Base-by-base conservation (phyloP, 2,888 invertebrate species). In the Erebia palarica region DNA sequence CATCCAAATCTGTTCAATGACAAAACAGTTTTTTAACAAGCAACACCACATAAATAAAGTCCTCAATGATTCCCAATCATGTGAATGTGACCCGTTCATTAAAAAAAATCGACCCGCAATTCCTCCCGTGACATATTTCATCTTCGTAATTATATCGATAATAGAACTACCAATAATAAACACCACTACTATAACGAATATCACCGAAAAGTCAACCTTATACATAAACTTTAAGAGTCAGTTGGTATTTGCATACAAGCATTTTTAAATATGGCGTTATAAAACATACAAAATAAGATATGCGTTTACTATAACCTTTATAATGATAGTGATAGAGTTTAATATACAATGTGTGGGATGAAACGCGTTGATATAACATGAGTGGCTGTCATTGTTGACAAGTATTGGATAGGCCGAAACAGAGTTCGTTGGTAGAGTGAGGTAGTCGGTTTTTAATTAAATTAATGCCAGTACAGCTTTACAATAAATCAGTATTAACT, bases 131-230 rank as follows among this genome's bases (percentile, higher is more conserved):
- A 74, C 75, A 75, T 72, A 76, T 75, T 68, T 70, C 76, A 74
- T 70, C 72, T 69, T 61, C 68, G 71, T 77, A 77, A 76, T 76
- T 75, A 76, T 71, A 76, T 73, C 73, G 70, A 77, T 70, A 71
- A 69, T 59, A 72, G 69, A 71, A 72, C 42, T 61, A 69, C 73
- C 16, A 58, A 21, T 58, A 68, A 60, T 21, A 18, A 57, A 55
- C n/a, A 18, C 10, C 18, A 53, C 9, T 36, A 44, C 4, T 0
- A 5, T 4, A 58, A 27, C 1, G 11, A 14, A 68, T 36, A 60
- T 1, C 53, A 55, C 21, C n/a, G 3, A 4, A 69, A 58, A 69
- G 47, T 53, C 16, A 36, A 55, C 47, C 49, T 69, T 74, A 68
- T 63, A 1, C 0, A 0, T 16, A 65, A 36, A 3, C 1, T 1